Percentiles rank a stretch among this genome's conserved stretches.
Conservation (phyloP, 2,888 invertebrate species). For the Seira ritae region DNA sequence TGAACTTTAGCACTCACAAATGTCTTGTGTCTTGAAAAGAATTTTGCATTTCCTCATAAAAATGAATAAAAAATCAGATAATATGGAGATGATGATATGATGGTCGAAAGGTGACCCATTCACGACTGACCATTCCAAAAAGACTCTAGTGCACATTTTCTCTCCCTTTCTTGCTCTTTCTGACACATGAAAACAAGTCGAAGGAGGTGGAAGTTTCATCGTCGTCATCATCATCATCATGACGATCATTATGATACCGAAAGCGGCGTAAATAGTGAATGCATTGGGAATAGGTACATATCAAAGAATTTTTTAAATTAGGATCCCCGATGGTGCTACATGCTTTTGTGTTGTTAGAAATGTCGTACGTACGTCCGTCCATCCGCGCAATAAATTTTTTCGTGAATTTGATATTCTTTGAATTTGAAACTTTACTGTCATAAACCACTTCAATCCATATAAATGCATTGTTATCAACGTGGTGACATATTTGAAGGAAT, state of each 20-base stretch:
- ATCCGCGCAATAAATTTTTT: too few relatives aligned
- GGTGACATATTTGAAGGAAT: too few relatives aligned
- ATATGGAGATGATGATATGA: conserved; percentile 21
- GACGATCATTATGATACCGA: conserved; percentile 26
- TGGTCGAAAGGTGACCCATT: conserved; percentile 56
- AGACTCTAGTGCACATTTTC: conserved; percentile 12
- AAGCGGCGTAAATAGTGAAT: conserved; percentile 17
- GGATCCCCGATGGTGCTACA: too few relatives aligned
- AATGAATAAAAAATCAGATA: not conserved
- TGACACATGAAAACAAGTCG: conserved; percentile 32
- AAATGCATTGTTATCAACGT: too few relatives aligned
- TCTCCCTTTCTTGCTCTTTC: conserved; percentile 24
- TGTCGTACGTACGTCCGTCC: too few relatives aligned
- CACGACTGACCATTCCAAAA: conserved; percentile 53
- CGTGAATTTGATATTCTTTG: too few relatives aligned
- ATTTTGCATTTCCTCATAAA: conserved; percentile 6
- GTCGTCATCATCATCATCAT: conserved; percentile 37
- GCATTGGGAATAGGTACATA: not conserved
- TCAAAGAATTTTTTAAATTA: not conserved
- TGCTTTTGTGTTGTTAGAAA: too few relatives aligned
- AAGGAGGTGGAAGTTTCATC: conserved; percentile 44
- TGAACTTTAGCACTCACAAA: not conserved
- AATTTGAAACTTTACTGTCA: too few relatives aligned
- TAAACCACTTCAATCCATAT: too few relatives aligned
- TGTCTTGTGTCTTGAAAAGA: not conserved